A percentile compares a stretch with the other conserved stretches of the same genome.
Evolutionary conservation across 2,888 invertebrate genomes (phyloP).

Genomic region (Drosophila yooni): DNA sequence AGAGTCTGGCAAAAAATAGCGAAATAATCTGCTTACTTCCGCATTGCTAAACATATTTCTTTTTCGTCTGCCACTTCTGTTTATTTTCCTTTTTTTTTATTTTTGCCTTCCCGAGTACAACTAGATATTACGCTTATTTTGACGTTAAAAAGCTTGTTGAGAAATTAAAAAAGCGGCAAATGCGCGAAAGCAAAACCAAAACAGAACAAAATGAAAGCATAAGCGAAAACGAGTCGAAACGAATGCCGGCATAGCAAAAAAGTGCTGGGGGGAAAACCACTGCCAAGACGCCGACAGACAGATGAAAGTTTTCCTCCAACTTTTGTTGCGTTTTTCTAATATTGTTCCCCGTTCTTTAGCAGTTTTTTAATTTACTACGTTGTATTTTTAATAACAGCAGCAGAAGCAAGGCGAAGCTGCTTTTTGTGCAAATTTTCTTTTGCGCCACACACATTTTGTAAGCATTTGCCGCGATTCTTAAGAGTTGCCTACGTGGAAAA

Average conservation of each 20-base stretch:
- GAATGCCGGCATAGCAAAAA: neutral
- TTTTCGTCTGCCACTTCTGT: constrained; percentile 17
- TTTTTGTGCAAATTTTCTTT: constrained; percentile 41
- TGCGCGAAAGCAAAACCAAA: constrained; percentile 41
- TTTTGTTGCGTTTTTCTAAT: constrained; percentile 65
- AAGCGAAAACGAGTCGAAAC: constrained; percentile 27
- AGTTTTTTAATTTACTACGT: constrained; percentile 66
- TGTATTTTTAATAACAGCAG: constrained; percentile 68
- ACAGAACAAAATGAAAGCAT: constrained; percentile 13
- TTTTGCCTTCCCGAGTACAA: constrained; percentile 44
- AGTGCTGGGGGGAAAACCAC: constrained; percentile 40
- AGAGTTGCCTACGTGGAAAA: constrained; percentile 67
- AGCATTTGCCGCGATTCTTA: constrained; percentile 52
- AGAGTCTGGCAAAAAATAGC: constrained; percentile 45
- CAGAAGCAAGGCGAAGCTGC: constrained; percentile 11
- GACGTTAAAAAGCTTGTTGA: constrained; percentile 76
- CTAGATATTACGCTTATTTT: constrained; percentile 76
- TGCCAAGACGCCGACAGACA: constrained; percentile 49
- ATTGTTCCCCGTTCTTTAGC: constrained; percentile 34
- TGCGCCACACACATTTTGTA: constrained; percentile 38
- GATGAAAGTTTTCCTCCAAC: constrained; percentile 32
- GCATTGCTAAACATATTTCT: constrained; percentile 63
- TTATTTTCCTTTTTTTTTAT: constrained; percentile 20
- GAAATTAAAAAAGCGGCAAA: constrained; percentile 75
- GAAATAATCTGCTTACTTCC: constrained; percentile 70